Percentiles rank a stretch among this genome's conserved stretches.
Conservation (phyloP, 2,888 invertebrate genomes). For the Apantesis nais region DNA sequence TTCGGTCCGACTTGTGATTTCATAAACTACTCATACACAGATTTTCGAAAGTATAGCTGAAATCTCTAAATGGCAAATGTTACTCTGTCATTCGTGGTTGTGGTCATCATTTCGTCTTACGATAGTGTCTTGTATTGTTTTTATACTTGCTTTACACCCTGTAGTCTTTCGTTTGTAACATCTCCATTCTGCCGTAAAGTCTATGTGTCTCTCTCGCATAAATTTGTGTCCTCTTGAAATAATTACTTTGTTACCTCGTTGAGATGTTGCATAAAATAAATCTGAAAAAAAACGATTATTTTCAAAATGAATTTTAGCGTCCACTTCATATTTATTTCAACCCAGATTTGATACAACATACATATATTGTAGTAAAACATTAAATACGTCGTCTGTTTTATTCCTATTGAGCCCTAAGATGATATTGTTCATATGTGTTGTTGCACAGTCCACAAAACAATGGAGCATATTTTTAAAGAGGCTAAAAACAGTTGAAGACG, state of each 20-base stretch:
- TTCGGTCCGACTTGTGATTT: not conserved
- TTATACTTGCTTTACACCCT: conserved; percentile 21
- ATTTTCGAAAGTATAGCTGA: not conserved
- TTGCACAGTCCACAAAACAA: not conserved
- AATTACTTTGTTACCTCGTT: conserved; percentile 11
- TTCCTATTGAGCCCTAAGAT: not conserved
- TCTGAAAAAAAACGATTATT: conserved; percentile 6
- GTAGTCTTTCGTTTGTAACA: conserved; percentile 27
- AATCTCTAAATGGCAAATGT: not conserved
- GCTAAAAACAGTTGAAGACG: not conserved
- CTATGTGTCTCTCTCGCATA: conserved; percentile 34
- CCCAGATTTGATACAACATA: not conserved
- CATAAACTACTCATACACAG: not conserved
- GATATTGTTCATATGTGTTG: not conserved
- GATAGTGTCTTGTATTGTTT: conserved; percentile 16
- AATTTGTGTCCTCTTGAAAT: conserved; percentile 25
- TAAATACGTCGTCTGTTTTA: not conserved
- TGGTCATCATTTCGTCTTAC: conserved; percentile 9
- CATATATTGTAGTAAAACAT: not conserved
- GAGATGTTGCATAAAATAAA: conserved; percentile 6
- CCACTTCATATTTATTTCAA: not conserved
- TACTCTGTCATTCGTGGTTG: conserved; percentile 5
- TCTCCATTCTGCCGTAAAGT: conserved; percentile 38
- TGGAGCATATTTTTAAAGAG: not conserved
- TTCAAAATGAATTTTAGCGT: not conserved